These are phyloP conservation scores for Xiphophorus birchmanni DNA, from an alignment of 2,797 vertebrate genomes.

Conservation along the genomic window DNA sequence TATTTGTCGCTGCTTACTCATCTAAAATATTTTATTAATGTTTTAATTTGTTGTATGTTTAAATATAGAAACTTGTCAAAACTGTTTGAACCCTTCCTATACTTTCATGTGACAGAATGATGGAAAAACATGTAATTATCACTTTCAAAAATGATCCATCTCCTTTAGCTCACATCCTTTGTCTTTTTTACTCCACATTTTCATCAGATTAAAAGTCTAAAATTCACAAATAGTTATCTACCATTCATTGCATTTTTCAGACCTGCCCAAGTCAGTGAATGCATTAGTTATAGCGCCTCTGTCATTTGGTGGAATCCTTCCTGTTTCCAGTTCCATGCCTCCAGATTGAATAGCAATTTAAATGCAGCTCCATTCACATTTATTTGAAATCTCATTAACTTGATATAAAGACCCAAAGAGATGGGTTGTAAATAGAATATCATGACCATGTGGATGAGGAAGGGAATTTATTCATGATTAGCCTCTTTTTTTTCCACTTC, in stretches of 20 bases:
- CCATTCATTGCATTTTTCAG: constrained; percentile 61
- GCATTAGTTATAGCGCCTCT: constrained; percentile 70
- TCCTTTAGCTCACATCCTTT: constrained; percentile 14
- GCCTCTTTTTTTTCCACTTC: constrained; percentile 54
- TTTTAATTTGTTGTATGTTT: background rate
- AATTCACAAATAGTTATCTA: constrained; percentile 42
- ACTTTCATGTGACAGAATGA: constrained; percentile 14
- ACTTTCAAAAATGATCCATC: constrained; percentile 1
- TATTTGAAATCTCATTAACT: constrained; percentile 83
- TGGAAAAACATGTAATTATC: constrained; percentile 28
- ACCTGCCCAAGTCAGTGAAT: constrained; percentile 51
- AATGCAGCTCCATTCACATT: constrained; percentile 79
- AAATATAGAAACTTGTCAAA: background rate
- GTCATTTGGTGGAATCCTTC: constrained; percentile 69
- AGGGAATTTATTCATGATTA: constrained; percentile 77
- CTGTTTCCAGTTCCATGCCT: constrained; percentile 60
- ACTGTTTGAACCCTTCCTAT: too few species aligned
- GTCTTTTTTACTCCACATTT: constrained; percentile 38
- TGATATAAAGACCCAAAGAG: constrained; percentile 74
- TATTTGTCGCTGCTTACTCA: background rate
- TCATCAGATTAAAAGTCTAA: constrained; percentile 62
- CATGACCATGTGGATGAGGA: constrained; percentile 63
- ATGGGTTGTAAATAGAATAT: constrained; percentile 80
- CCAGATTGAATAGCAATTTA: constrained; percentile 78
- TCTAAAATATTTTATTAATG: background rate